These are phyloP conservation scores for Tiaroga cobitis DNA, from an alignment of 2,797 vertebrate species.

Conservation along the genomic window DNA sequence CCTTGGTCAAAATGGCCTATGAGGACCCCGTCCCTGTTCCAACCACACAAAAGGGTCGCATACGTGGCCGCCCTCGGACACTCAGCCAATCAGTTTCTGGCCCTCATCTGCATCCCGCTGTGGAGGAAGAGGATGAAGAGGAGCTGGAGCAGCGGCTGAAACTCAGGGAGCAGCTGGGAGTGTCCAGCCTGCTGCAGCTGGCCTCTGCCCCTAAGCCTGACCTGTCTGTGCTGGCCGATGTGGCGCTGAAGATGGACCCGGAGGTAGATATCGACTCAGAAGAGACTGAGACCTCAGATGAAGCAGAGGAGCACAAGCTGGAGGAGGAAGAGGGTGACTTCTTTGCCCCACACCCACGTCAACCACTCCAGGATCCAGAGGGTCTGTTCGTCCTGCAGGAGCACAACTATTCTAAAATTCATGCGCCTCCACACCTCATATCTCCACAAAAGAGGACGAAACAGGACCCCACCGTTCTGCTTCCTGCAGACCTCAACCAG, in stretches of 20 bases:
- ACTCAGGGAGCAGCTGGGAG: constrained; percentile 79
- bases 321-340: constrained; percentile 64
- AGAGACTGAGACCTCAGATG: constrained; percentile 85
- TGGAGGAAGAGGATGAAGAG: constrained; percentile 70
- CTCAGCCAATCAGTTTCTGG: constrained; percentile 61
- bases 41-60: constrained; percentile 69
- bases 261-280: constrained; percentile 79
- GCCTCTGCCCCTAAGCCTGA: constrained; percentile 77
- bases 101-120: constrained; percentile 60
- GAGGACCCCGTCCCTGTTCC: constrained; percentile 74
- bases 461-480: constrained; percentile 70
- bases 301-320: constrained; percentile 84
- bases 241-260: constrained; percentile 80
- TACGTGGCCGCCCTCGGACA: constrained; percentile 74
- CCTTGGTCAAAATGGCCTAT: constrained; percentile 85
- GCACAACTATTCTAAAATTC: constrained; percentile 87
- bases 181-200: constrained; percentile 79
- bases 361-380: constrained; percentile 66
- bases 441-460: constrained; percentile 67
- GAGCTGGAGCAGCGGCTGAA: constrained; percentile 73
- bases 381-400: constrained; percentile 81
- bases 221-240: constrained; percentile 82
- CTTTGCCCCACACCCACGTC: constrained; percentile 56
- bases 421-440: constrained; percentile 48
- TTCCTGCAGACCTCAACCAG: constrained; percentile 76